Percentiles rank a stretch among this genome's conserved stretches.
Conservation (phyloP, 2,888 invertebrate genomes). For the Argyresthia albistria region DNA sequence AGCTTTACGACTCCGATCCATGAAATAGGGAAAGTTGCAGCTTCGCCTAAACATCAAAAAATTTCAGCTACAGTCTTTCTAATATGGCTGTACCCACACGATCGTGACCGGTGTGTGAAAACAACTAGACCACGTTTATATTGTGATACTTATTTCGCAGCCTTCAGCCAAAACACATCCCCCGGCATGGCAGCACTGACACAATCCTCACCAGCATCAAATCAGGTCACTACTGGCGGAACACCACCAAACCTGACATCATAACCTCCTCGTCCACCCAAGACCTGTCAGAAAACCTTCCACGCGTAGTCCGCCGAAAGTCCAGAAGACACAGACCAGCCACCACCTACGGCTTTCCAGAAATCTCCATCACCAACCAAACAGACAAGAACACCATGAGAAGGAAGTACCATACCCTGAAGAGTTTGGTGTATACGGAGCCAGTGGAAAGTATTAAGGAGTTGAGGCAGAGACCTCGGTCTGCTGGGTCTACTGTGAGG, state of each 20-base stretch:
- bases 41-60: too few relatives aligned
- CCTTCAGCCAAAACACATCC: slow-evolving; percentile 18
- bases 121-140: too few relatives aligned
- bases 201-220: slow-evolving; percentile 54
- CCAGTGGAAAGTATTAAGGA: slow-evolving; percentile 53
- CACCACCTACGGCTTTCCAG: slow-evolving; percentile 52
- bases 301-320: slow-evolving; percentile 33
- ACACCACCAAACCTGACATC: slow-evolving; percentile 52
- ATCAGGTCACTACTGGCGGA: slow-evolving; percentile 53
- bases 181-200: slow-evolving; percentile 46
- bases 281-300: slow-evolving; percentile 26
- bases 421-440: slow-evolving; percentile 55
- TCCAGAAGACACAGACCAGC: slow-evolving; percentile 39
- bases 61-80: too few relatives aligned
- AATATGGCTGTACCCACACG: too few relatives aligned
- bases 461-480: slow-evolving; percentile 47
- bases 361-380: slow-evolving; percentile 51
- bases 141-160: slow-evolving; percentile 14
- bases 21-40: too few relatives aligned
- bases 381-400: slow-evolving; percentile 41
- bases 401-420: slow-evolving; percentile 35
- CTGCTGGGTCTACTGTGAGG: slow-evolving; percentile 57
- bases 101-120: too few relatives aligned
- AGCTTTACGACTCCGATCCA: too few relatives aligned
- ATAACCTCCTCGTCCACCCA: slow-evolving; percentile 41